phyloP scores from a whole-genome alignment of 1,140 invertebrate genomes.

The Ephestia elutella region DNA sequence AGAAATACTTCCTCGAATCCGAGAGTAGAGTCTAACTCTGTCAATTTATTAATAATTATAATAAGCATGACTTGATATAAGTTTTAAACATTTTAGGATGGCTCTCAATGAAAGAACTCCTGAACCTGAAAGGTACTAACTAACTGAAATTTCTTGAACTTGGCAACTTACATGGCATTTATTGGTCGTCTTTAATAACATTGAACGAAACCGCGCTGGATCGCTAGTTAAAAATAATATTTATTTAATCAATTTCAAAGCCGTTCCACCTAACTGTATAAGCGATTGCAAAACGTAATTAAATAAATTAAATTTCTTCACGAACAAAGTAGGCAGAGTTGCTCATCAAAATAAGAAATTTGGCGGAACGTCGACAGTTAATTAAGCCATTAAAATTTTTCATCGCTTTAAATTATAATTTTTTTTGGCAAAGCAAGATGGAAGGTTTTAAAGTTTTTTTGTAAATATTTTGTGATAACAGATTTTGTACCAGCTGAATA shows the following conservation, averaged over 20 bases:
- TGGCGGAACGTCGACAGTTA: conserved; percentile 46
- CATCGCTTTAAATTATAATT: conserved; percentile 28
- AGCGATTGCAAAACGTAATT: conserved; percentile 10
- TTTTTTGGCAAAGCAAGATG: conserved; percentile 21
- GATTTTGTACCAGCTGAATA: too few relatives aligned
- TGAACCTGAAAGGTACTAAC: too few relatives aligned
- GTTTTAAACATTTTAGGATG: too few relatives aligned
- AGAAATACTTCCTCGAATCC: too few relatives aligned
- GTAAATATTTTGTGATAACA: conserved; percentile 15
- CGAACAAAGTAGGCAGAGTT: conserved; percentile 41
- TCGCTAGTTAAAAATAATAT: not conserved
- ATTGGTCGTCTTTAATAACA: too few relatives aligned
- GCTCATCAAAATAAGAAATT: conserved; percentile 52
- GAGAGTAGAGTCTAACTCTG: too few relatives aligned
- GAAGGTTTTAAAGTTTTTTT: conserved; percentile 23
- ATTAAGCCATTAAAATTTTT: conserved; percentile 57
- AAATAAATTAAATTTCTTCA: conserved; percentile 40
- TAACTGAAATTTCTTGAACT: too few relatives aligned
- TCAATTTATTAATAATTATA: too few relatives aligned
- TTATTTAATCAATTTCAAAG: not conserved
- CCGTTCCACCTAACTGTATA: conserved; percentile 6
- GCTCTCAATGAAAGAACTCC: too few relatives aligned
- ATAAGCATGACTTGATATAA: too few relatives aligned
- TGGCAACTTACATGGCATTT: too few relatives aligned
- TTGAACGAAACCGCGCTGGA: too few relatives aligned